phyloP scores from a whole-genome alignment of 2,888 invertebrate genomes.

The Himalopsyche kuldschensis region DNA sequence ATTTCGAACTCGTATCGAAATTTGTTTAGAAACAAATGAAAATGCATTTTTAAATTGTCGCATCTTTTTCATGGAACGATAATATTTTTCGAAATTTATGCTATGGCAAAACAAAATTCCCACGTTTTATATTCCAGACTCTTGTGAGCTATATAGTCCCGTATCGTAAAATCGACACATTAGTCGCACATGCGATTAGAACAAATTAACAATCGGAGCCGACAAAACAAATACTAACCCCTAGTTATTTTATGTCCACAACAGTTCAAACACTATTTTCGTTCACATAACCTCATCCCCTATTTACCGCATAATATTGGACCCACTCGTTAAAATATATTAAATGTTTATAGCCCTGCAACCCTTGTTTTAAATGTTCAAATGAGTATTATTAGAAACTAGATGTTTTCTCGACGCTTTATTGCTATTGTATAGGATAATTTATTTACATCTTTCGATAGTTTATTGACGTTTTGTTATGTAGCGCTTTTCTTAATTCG shows the following conservation, averaged over 20 bases:
- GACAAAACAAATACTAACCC: not conserved
- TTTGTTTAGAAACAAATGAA: too few species aligned
- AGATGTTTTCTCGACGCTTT: not conserved
- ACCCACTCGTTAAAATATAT: not conserved
- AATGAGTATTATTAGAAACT: not conserved
- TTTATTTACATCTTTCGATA: not conserved
- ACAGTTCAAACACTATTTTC: not conserved
- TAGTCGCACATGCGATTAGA: not conserved
- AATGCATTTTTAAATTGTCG: too few species aligned
- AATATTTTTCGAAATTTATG: too few species aligned
- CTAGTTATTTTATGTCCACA: not conserved
- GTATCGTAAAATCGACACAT: not conserved
- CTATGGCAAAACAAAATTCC: too few species aligned
- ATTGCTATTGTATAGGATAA: not conserved
- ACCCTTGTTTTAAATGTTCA: not conserved
- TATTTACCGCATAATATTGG: conserved; percentile 1
- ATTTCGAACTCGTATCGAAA: too few species aligned
- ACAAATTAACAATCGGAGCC: not conserved
- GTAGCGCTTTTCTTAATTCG: not conserved
- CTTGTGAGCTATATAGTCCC: too few species aligned
- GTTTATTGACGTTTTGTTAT: not conserved
- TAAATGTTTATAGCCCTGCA: not conserved
- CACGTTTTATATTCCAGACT: too few species aligned
- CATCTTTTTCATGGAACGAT: too few species aligned
- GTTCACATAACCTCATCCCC: not conserved